Conservation (phyloP, 2,888 invertebrate species). For the Hirtodrosophila duncani region DNA sequence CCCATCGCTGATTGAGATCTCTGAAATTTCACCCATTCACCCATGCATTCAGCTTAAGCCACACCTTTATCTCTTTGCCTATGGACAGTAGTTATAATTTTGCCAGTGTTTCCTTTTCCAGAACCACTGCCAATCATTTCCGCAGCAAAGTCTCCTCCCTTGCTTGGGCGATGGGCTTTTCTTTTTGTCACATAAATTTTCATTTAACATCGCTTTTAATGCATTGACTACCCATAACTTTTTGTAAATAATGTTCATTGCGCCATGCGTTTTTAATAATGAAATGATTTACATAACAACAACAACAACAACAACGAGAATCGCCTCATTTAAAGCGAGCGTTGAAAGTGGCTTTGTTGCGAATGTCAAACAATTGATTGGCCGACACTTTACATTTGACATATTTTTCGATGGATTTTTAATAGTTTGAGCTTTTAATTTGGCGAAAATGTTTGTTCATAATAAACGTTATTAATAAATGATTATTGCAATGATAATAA, state of each 20-base stretch:
- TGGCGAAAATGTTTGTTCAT: constrained; percentile 1
- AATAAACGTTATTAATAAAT: constrained; percentile 3
- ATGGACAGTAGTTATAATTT: too few species aligned
- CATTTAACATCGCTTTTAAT: constrained; percentile 25
- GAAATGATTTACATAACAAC: too few species aligned
- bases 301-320: too few species aligned
- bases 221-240: constrained; percentile 19
- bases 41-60: too few species aligned
- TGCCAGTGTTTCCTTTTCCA: too few species aligned
- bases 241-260: constrained; percentile 14
- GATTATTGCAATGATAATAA: constrained; percentile 1
- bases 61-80: too few species aligned
- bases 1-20: too few species aligned
- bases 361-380: constrained; percentile 22
- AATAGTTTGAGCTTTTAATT: constrained; percentile 6
- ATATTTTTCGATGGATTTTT: not conserved
- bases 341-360: not conserved
- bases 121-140: too few species aligned
- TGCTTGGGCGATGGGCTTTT: constrained; percentile 6
- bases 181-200: constrained; percentile 21
- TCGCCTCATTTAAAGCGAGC: too few species aligned
- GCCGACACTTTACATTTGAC: constrained; percentile 15
- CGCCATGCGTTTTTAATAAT: constrained; percentile 1
- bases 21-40: too few species aligned
- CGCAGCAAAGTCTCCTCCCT: too few species aligned